Evolutionary conservation across 2,888 invertebrate genomes (phyloP).

Genomic region (Sacculina carcini): DNA sequence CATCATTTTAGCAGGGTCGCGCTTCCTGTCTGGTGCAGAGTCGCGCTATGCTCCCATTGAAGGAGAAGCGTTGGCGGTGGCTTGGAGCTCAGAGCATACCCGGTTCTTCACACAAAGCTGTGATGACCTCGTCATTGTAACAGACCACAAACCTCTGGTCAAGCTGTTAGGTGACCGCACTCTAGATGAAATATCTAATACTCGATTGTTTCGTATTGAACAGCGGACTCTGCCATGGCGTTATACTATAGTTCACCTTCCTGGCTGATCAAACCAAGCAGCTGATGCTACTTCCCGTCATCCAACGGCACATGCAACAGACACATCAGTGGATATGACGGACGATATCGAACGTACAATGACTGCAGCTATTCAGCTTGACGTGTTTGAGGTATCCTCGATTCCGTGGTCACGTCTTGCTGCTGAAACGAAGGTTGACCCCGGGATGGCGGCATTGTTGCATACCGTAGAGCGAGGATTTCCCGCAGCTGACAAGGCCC

Average conservation of each 20-base stretch:
- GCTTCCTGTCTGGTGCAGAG: too few species aligned
- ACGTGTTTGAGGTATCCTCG: not conserved
- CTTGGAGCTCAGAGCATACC: not conserved
- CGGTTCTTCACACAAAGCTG: not conserved
- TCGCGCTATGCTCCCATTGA: not conserved
- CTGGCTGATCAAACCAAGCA: slow-evolving; percentile 3
- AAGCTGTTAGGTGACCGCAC: too few species aligned
- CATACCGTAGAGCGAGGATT: not conserved
- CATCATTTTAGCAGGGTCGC: too few species aligned
- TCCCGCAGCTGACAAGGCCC: not conserved
- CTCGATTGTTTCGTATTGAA: too few species aligned
- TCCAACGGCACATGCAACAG: not conserved
- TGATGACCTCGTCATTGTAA: too few species aligned
- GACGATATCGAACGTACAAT: not conserved
- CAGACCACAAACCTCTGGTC: not conserved
- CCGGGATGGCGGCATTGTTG: not conserved
- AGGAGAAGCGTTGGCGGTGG: too few species aligned
- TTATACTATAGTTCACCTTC: not conserved
- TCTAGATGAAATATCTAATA: too few species aligned
- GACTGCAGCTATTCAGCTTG: not conserved
- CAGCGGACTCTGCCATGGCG: too few species aligned
- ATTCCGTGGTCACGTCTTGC: not conserved
- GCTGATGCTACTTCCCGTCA: slow-evolving; percentile 1
- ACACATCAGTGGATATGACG: not conserved
- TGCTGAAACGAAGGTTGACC: not conserved